Evolutionary conservation across 2,113 vertebrate species (phyloP), one percentile per base, ranked within the genome.

Genomic region (Rhegmatorhina hoffmannsi): DNA sequence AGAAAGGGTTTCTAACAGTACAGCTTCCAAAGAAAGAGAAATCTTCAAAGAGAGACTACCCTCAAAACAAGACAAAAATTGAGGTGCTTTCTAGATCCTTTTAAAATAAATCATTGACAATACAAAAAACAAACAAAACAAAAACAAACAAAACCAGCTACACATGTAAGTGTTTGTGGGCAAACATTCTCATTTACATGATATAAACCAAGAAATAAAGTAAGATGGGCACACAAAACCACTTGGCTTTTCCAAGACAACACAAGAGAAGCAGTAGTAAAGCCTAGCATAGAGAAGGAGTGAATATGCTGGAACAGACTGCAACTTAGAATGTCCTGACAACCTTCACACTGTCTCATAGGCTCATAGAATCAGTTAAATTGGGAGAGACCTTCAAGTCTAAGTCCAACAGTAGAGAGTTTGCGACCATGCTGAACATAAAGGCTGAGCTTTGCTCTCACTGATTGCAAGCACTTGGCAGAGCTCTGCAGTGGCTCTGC

Each of bases 371-470:
- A 66, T 43, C 34, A 10, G 36, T 77, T 55, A 77, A 49, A 17
- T 17, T 43, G 26, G 63, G 50, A 81, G 84, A 33, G 16, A n/a
- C 15, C 43, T 58, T 58, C 59, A 44, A 56, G 69, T 69, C 33
- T 0, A 3, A 62, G 38, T 46, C 66, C 60, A 62, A 18, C 16
- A 0, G 0, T 3, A 67, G 43, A 59, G 28, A 24, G 10, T 64
- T 74, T 70, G 17, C 3, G 6, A 59, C 50, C 17, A 21, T 7
- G 15, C 33, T 67, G 50, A 85, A 78, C 8, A 36, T n/a, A 63
- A 80, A 74, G 64, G 60, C 29, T 38, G 33, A 40, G 43, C 31
- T 95, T 86, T 91, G 43, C 47, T 92, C 44, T 70, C 36, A 33
- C 29, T 36, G 43, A 33, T 70, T 80, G 50, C 56, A 47, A 85